Conservation (phyloP, 2,888 invertebrate genomes). For the Tridacna gigas region DNA sequence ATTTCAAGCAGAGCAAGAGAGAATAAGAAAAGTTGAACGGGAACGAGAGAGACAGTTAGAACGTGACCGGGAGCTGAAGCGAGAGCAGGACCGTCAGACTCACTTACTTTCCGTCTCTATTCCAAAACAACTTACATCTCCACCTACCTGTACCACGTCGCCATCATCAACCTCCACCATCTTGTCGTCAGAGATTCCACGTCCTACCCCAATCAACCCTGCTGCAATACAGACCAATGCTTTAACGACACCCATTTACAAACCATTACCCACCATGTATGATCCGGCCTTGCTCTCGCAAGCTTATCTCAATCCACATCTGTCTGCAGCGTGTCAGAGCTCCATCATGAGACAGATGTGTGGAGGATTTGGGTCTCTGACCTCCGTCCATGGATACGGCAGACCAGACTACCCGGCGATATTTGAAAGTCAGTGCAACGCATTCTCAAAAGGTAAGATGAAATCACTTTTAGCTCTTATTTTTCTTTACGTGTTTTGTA, state of each 20-base stretch:
- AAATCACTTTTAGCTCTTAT: too few relatives aligned
- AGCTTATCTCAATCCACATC: slow-evolving; percentile 58
- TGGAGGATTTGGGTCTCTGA: slow-evolving; percentile 39
- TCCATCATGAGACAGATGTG: slow-evolving; percentile 63
- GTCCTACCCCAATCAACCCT: slow-evolving; percentile 76
- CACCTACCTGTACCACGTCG: slow-evolving; percentile 39
- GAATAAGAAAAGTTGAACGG: slow-evolving; percentile 30
- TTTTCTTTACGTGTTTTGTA: too few relatives aligned
- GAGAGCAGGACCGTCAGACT: slow-evolving; percentile 45
- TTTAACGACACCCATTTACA: slow-evolving; percentile 69
- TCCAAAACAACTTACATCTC: slow-evolving; percentile 56
- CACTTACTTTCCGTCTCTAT: slow-evolving; percentile 43
- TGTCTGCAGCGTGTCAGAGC: slow-evolving; percentile 56
- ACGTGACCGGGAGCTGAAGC: slow-evolving; percentile 31
- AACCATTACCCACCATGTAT: slow-evolving; percentile 72
- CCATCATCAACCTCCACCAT: slow-evolving; percentile 28
- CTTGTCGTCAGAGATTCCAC: slow-evolving; percentile 54
- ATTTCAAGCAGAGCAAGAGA: slow-evolving; percentile 32
- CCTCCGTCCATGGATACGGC: slow-evolving; percentile 46
- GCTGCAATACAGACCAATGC: slow-evolving; percentile 71
- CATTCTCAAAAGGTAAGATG: slow-evolving; percentile 67
- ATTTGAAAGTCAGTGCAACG: slow-evolving; percentile 64
- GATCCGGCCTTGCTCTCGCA: slow-evolving; percentile 67
- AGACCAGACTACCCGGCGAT: slow-evolving; percentile 61
- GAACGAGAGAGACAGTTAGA: slow-evolving; percentile 33